Conservation (phyloP, 2,888 invertebrate genomes). For the Erannis defoliaria region DNA sequence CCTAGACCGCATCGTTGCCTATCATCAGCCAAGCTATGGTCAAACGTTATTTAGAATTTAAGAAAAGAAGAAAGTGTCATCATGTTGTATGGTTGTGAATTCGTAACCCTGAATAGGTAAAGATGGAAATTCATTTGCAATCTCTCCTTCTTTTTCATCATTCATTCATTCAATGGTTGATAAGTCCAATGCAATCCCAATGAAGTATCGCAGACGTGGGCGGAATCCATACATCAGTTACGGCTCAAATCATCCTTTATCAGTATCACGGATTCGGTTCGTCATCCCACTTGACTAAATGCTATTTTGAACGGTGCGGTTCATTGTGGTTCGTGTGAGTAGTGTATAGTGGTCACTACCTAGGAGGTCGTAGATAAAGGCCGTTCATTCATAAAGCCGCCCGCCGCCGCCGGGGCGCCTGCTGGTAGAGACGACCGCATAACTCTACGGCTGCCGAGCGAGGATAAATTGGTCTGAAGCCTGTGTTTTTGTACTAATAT, state of each 20-base stretch:
- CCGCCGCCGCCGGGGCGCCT: too few relatives aligned
- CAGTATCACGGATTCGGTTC: background rate
- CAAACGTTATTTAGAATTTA: too few relatives aligned
- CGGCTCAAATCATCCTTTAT: background rate
- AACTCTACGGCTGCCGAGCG: background rate
- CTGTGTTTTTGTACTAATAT: too few relatives aligned
- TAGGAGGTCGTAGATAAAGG: background rate
- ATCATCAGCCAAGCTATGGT: too few relatives aligned
- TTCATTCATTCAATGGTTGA: background rate
- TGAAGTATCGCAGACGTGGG: constrained; percentile 1
- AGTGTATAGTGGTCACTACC: background rate
- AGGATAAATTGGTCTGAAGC: too few relatives aligned
- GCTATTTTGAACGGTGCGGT: background rate
- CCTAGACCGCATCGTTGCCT: too few relatives aligned
- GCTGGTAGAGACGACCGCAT: background rate
- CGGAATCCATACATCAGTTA: background rate
- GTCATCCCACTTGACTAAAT: constrained; percentile 8
- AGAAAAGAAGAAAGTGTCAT: too few relatives aligned
- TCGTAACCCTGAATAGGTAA: background rate
- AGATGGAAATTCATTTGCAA: background rate
- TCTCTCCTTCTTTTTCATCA: background rate
- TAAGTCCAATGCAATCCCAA: background rate
- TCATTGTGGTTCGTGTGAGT: background rate
- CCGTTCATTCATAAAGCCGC: background rate
- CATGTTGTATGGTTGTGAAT: too few relatives aligned